phyloP scores from a whole-genome alignment of 1,140 invertebrate genomes.

The Acromyrmex heyeri region DNA sequence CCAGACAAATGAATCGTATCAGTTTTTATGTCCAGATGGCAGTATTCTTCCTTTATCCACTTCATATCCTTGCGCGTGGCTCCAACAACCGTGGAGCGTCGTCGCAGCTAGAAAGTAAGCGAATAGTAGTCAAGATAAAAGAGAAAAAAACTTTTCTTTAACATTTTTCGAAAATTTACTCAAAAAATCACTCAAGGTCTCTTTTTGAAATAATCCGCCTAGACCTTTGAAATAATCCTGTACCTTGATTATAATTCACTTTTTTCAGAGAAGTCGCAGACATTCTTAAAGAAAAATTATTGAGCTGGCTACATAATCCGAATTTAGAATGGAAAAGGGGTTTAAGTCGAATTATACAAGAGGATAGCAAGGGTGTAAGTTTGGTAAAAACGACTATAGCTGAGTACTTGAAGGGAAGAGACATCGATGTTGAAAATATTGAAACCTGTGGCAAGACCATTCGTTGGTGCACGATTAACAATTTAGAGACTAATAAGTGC shows the following conservation, averaged over 20 bases:
- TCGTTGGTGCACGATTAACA: conserved; percentile 88
- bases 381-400: conserved; percentile 19
- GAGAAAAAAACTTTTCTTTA: background rate
- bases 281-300: conserved; percentile 66
- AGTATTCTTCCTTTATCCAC: conserved; percentile 82
- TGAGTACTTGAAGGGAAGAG: conserved; percentile 80
- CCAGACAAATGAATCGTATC: conserved; percentile 79
- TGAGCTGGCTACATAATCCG: conserved; percentile 57
- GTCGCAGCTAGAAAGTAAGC: conserved; percentile 87
- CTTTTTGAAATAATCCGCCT: background rate
- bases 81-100: conserved; percentile 88
- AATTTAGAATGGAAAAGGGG: conserved; percentile 61
- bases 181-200: background rate
- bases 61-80: conserved; percentile 87
- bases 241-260: background rate
- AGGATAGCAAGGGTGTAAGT: conserved; percentile 34
- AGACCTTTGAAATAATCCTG: background rate
- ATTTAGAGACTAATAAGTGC: conserved; percentile 88
- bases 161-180: background rate
- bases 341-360: conserved; percentile 69
- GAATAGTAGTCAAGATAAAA: background rate
- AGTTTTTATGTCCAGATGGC: conserved; percentile 91
- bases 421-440: conserved; percentile 69
- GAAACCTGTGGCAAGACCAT: conserved; percentile 85
- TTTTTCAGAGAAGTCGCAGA: conserved; percentile 60